phyloP scores from a whole-genome alignment of 2,797 vertebrate species.

The Decapterus maruadsi region DNA sequence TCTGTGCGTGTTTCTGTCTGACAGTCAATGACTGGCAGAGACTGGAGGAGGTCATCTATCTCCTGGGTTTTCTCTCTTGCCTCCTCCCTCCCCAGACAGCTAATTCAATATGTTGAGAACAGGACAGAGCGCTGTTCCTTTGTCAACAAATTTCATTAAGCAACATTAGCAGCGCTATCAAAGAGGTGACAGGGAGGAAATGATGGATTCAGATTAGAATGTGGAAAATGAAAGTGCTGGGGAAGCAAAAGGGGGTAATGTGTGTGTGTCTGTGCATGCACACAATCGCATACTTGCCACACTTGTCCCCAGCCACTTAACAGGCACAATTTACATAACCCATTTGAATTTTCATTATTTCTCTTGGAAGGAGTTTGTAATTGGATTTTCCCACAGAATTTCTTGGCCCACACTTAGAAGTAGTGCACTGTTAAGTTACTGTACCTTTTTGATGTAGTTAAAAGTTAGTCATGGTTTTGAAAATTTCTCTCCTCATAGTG shows the following conservation, averaged over 20 bases:
- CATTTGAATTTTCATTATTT: slow-evolving; percentile 78
- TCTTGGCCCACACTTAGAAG: slow-evolving; percentile 29
- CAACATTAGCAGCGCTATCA: slow-evolving; percentile 67
- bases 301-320: slow-evolving; percentile 68
- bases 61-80: slow-evolving; percentile 40
- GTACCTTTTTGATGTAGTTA: slow-evolving; percentile 45
- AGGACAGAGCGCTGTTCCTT: slow-evolving; percentile 52
- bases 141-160: slow-evolving; percentile 75
- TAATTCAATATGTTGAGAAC: slow-evolving; percentile 67
- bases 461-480: slow-evolving; percentile 42
- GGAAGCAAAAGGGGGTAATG: slow-evolving; percentile 40
- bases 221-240: slow-evolving; percentile 58
- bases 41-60: slow-evolving; percentile 62
- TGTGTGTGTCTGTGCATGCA: slow-evolving; percentile 13
- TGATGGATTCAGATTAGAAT: slow-evolving; percentile 68
- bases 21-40: slow-evolving; percentile 53
- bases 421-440: slow-evolving; percentile 50
- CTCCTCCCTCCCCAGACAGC: slow-evolving; percentile 51
- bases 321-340: slow-evolving; percentile 74
- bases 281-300: slow-evolving; percentile 40
- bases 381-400: slow-evolving; percentile 66
- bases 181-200: slow-evolving; percentile 63
- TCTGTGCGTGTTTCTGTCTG: slow-evolving; percentile 17
- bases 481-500: slow-evolving; percentile 29
- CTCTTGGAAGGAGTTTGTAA: slow-evolving; percentile 68